These are phyloP conservation scores for Myiothlypis chrysogaster DNA, from an alignment of 2,797 vertebrate species.

Conservation along the genomic window DNA sequence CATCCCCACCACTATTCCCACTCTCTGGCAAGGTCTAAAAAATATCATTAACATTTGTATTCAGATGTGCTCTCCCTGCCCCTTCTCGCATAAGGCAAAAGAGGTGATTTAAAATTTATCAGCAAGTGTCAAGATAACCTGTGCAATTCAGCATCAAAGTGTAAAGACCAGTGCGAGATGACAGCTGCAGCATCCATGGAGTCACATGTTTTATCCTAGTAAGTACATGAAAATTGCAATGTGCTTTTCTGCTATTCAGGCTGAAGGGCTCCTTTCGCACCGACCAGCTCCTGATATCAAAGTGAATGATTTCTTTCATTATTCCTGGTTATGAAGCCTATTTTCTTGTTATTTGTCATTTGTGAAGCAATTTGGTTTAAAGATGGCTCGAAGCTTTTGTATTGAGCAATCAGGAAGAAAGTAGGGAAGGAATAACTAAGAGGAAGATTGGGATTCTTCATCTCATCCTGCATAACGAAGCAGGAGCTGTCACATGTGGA, in stretches of 20 bases:
- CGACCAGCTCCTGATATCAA: slow-evolving; percentile 36
- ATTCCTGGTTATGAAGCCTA: slow-evolving; percentile 68
- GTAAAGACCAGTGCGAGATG: slow-evolving; percentile 23
- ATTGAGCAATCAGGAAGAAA: slow-evolving; percentile 45
- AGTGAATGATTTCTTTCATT: slow-evolving; percentile 66
- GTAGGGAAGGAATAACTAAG: slow-evolving; percentile 46
- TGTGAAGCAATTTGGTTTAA: slow-evolving; percentile 66
- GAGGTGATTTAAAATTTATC: slow-evolving; percentile 59
- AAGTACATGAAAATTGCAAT: slow-evolving; percentile 71
- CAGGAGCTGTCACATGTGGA: not conserved
- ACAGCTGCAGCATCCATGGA: slow-evolving; percentile 36
- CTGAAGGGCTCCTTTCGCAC: slow-evolving; percentile 56
- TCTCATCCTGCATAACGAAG: not conserved
- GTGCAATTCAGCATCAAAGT: slow-evolving; percentile 51
- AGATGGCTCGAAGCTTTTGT: slow-evolving; percentile 59
- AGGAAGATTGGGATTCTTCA: not conserved
- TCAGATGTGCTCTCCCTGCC: slow-evolving; percentile 22
- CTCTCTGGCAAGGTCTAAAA: not conserved
- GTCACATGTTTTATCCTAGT: slow-evolving; percentile 41
- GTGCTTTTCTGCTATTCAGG: slow-evolving; percentile 61
- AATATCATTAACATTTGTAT: slow-evolving; percentile 25
- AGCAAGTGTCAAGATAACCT: slow-evolving; percentile 65
- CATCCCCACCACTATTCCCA: not conserved
- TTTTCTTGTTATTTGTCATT: slow-evolving; percentile 75
- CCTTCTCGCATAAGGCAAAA: slow-evolving; percentile 1